Conservation (phyloP, 53 echinoderm and acorn worm species). For the Glandiceps talaboti region DNA sequence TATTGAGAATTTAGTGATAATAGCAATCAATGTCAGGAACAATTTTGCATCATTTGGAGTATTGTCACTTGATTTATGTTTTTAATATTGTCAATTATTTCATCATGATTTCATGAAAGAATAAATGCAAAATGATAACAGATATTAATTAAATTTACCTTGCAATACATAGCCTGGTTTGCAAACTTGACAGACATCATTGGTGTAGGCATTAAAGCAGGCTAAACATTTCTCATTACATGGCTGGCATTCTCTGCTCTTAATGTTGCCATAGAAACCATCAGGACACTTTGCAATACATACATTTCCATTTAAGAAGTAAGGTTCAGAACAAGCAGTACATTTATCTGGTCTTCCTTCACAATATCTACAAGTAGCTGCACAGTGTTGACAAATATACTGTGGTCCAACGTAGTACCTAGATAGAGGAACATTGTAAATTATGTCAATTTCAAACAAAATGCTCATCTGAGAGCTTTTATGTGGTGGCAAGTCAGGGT, state of each 20-base stretch:
- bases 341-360: conserved; percentile 30
- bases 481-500: too few species aligned
- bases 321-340: conserved; percentile 28
- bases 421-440: too few species aligned
- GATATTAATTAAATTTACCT: too few species aligned
- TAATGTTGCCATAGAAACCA: conserved; percentile 60
- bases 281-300: conserved; percentile 37
- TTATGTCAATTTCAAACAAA: too few species aligned
- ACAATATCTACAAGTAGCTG: conserved; percentile 41
- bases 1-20: too few species aligned
- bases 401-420: conserved; percentile 39
- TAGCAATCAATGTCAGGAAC: too few species aligned
- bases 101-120: too few species aligned
- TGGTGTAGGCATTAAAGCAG: conserved; percentile 54
- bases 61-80: too few species aligned
- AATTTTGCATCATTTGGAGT: too few species aligned
- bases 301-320: conserved; percentile 33
- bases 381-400: conserved; percentile 46
- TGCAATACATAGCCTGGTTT: conserved; percentile 23
- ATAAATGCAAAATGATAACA: too few species aligned
- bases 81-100: too few species aligned
- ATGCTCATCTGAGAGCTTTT: too few species aligned
- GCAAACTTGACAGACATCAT: conserved; percentile 53
- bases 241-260: conserved; percentile 22
- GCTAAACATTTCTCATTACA: conserved; percentile 55